These are phyloP conservation scores for Amphibalanus amphitrite DNA, from an alignment of 1,140 invertebrate genomes.

Conservation along the genomic window DNA sequence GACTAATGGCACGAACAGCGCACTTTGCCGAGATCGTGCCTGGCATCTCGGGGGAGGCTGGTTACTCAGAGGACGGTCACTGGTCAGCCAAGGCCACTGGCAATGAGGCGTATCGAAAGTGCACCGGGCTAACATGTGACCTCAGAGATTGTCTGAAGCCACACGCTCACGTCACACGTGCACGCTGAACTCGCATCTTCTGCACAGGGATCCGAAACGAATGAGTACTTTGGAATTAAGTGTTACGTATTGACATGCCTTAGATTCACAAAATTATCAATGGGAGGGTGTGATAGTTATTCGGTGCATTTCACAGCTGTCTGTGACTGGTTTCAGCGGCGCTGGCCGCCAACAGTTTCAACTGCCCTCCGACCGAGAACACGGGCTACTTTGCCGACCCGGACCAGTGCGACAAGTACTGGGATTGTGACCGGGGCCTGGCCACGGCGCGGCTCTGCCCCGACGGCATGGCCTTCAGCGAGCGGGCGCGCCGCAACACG, in stretches of 20 bases:
- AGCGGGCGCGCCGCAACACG: background rate
- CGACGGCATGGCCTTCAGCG: background rate
- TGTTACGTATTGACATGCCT: background rate
- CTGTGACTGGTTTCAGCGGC: background rate
- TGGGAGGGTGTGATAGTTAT: background rate
- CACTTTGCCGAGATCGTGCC: too few species aligned
- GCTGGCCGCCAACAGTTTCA: constrained; percentile 2
- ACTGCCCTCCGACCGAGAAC: background rate
- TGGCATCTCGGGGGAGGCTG: too few species aligned
- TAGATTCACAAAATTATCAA: background rate
- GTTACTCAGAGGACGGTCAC: too few species aligned
- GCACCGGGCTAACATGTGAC: too few species aligned
- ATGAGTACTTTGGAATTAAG: background rate
- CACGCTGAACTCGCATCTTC: too few species aligned
- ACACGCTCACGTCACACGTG: too few species aligned
- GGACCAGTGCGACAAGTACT: background rate
- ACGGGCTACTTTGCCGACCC: constrained; percentile 5
- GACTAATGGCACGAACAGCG: too few species aligned
- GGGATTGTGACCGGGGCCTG: background rate
- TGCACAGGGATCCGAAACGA: background rate
- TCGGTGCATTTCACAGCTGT: background rate
- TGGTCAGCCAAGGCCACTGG: too few species aligned
- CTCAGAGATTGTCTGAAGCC: too few species aligned
- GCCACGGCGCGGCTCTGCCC: background rate
- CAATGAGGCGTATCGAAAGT: too few species aligned